A percentile compares a stretch with the other conserved stretches of the same genome.
These are phyloP conservation scores for Phymanthus crucifer DNA, from an alignment of 92 coral and sea anemone genomes.

Conservation along the genomic window DNA sequence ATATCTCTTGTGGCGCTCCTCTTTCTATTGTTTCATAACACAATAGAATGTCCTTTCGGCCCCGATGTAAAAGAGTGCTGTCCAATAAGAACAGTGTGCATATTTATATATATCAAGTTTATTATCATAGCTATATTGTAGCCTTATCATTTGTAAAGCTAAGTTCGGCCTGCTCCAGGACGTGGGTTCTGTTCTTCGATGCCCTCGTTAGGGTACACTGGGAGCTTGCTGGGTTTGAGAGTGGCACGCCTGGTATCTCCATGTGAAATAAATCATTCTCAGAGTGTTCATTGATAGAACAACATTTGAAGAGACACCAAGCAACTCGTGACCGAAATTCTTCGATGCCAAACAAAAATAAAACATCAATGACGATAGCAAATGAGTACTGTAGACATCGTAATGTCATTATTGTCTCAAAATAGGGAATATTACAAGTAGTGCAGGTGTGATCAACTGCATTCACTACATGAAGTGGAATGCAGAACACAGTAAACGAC, in stretches of 20 bases:
- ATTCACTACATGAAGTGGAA: constrained; percentile 30
- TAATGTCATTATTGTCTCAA: constrained; percentile 9
- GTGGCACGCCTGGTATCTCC: constrained; percentile 48
- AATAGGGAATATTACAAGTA: background rate
- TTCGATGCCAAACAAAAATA: constrained; percentile 24
- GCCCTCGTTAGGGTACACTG: constrained; percentile 31
- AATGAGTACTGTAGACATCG: constrained; percentile 34
- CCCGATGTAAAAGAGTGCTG: no score
- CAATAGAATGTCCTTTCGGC: no score
- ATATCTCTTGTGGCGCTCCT: no score
- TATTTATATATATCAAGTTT: no score
- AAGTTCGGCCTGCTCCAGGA: constrained; percentile 18
- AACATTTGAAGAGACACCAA: constrained; percentile 40
- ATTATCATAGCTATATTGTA: no score
- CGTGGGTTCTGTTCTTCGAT: background rate
- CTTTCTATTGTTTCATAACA: no score
- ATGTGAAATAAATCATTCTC: constrained; percentile 35
- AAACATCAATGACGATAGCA: constrained; percentile 28
- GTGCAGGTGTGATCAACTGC: constrained; percentile 11
- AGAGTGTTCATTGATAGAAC: constrained; percentile 46
- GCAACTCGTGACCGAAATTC: constrained; percentile 35
- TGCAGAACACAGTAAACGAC: constrained; percentile 4
- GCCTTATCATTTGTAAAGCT: constrained; percentile 19
- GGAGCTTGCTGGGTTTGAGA: background rate
- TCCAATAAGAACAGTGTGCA: no score